These are phyloP conservation scores for Pardosa pseudoannulata DNA, from an alignment of 2,888 invertebrate genomes.

Conservation along the genomic window DNA sequence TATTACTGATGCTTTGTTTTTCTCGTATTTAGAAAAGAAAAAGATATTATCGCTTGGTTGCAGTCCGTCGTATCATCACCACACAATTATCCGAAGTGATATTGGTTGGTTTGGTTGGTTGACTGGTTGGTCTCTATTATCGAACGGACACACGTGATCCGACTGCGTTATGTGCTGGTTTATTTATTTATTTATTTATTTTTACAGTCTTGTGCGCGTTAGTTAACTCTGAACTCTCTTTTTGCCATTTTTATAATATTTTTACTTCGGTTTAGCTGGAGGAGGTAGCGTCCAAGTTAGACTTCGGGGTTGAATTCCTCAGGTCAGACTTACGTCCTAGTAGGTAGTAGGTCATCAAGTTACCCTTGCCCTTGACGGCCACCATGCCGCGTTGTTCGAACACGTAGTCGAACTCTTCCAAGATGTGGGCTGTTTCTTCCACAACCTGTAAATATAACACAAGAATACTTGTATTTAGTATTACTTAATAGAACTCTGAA, in stretches of 20 bases:
- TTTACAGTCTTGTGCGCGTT: constrained; percentile 57
- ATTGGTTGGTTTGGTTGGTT: neutral
- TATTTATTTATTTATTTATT: too few relatives aligned
- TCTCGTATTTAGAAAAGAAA: too few relatives aligned
- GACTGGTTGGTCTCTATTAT: too few relatives aligned
- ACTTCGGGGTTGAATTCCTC: constrained; percentile 45
- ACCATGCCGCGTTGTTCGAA: constrained; percentile 96
- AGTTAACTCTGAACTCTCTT: constrained; percentile 39
- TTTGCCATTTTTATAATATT: neutral
- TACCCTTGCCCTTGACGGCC: constrained; percentile 97
- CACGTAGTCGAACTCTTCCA: constrained; percentile 91
- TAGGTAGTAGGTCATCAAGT: constrained; percentile 95
- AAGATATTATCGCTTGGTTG: too few relatives aligned
- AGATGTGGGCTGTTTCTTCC: constrained; percentile 93
- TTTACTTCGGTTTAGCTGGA: constrained; percentile 49
- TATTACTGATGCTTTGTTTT: too few relatives aligned
- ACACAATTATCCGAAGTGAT: neutral
- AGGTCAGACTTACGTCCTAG: constrained; percentile 75
- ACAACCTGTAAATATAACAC: too few relatives aligned
- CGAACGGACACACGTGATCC: neutral
- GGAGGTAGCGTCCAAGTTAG: constrained; percentile 29
- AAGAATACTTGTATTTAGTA: too few relatives aligned
- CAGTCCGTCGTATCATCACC: neutral
- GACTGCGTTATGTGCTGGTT: neutral
- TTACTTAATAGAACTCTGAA: too few relatives aligned